These are phyloP conservation scores for Lasioglossum pauxillum DNA, from an alignment of 2,888 invertebrate genomes.

Conservation along the genomic window DNA sequence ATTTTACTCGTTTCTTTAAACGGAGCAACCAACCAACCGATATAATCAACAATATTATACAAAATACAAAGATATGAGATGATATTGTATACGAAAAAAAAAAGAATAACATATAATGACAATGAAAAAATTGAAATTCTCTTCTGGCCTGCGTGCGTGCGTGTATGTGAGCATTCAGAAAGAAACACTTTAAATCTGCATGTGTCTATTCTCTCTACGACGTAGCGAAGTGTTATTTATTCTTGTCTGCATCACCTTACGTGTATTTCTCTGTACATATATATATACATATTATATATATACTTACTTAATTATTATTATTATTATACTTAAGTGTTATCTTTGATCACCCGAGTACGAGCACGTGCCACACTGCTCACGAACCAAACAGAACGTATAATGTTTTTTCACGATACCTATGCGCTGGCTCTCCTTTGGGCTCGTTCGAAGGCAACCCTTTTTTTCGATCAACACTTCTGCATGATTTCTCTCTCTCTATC, in stretches of 20 bases:
- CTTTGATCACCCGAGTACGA: slow-evolving; percentile 67
- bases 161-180: slow-evolving; percentile 73
- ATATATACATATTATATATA: slow-evolving; percentile 29
- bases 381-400: slow-evolving; percentile 40
- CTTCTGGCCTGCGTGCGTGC: slow-evolving; percentile 71
- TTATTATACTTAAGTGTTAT: slow-evolving; percentile 54
- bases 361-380: slow-evolving; percentile 73
- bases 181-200: slow-evolving; percentile 59
- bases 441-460: slow-evolving; percentile 70
- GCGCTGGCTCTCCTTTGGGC: slow-evolving; percentile 74
- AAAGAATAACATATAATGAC: slow-evolving; percentile 29
- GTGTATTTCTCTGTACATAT: slow-evolving; percentile 51
- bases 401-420: slow-evolving; percentile 64
- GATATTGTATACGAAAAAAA: slow-evolving; percentile 19
- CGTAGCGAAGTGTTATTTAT: slow-evolving; percentile 59
- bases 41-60: slow-evolving; percentile 28
- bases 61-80: slow-evolving; percentile 30
- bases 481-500: slow-evolving; percentile 53
- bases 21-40: slow-evolving; percentile 58
- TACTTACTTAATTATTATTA: slow-evolving; percentile 40
- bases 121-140: slow-evolving; percentile 74
- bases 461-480: slow-evolving; percentile 71
- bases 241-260: slow-evolving; percentile 66
- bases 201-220: slow-evolving; percentile 58
- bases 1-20: slow-evolving; percentile 71